Conservation (phyloP, 2,888 invertebrate genomes). For the Scrobipalpa atriplicella region DNA sequence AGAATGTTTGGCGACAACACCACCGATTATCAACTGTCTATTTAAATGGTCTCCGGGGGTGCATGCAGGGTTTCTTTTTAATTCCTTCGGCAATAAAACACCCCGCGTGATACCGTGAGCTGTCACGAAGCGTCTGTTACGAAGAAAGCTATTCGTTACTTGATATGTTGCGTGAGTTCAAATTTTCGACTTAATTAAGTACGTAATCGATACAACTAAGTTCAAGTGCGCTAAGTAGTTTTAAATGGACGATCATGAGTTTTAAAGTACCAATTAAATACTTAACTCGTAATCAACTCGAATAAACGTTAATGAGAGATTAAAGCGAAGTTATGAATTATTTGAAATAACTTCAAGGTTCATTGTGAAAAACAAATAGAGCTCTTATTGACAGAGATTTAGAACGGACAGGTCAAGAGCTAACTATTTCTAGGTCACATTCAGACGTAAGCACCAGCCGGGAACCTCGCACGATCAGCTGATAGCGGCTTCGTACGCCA, state of each 20-base stretch:
- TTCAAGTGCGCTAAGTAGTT: conserved; percentile 22
- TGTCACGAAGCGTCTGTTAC: conserved; percentile 29
- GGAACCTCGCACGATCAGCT: conserved; percentile 32
- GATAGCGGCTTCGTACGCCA: conserved; percentile 26
- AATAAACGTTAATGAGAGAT: conserved; percentile 24
- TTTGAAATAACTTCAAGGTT: neutral
- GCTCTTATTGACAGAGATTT: conserved; percentile 2
- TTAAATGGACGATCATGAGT: neutral
- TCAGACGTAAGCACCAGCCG: conserved; percentile 28
- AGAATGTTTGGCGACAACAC: neutral
- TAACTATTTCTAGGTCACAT: conserved; percentile 46
- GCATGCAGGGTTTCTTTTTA: conserved; percentile 21
- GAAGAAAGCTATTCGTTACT: conserved; percentile 28
- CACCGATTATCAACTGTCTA: neutral
- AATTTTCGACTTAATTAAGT: conserved; percentile 43
- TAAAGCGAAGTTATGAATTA: neutral
- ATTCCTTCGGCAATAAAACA: conserved; percentile 29
- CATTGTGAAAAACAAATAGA: neutral
- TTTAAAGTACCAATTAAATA: conserved; percentile 3
- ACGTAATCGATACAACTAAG: conserved; percentile 41
- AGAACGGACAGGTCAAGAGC: conserved; percentile 42
- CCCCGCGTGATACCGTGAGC: conserved; percentile 26
- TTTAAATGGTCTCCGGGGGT: neutral
- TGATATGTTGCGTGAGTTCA: conserved; percentile 32
- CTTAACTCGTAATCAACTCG: neutral